These are phyloP conservation scores for Netelia virgata DNA, from an alignment of 2,888 invertebrate species.

Conservation along the genomic window DNA sequence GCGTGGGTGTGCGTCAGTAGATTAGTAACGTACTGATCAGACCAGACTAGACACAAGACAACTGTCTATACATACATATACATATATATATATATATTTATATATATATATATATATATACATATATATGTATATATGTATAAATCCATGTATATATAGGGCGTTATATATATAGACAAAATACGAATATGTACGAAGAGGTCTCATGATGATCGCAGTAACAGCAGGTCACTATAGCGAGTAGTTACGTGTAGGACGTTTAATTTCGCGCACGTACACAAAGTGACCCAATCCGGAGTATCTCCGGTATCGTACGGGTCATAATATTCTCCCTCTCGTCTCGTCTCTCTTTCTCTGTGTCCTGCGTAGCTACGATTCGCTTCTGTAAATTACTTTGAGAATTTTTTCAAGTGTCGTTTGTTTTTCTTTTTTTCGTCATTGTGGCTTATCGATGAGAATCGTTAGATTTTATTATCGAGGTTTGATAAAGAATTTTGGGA, in stretches of 20 bases:
- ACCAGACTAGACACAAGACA: slow-evolving; percentile 57
- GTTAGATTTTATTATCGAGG: no score
- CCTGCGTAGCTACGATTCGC: slow-evolving; percentile 20
- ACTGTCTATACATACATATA: neutral
- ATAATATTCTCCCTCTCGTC: neutral
- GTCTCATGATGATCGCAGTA: slow-evolving; percentile 48
- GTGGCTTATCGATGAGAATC: no score
- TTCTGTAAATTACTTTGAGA: slow-evolving; percentile 24
- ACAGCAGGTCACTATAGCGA: slow-evolving; percentile 26
- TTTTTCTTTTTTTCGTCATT: no score
- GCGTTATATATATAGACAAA: slow-evolving; percentile 11
- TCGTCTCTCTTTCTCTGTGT: neutral
- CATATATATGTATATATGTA: neutral
- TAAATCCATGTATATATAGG: neutral
- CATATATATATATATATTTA: neutral
- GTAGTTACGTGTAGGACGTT: slow-evolving; percentile 50
- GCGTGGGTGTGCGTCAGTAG: slow-evolving; percentile 66
- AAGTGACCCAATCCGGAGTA: slow-evolving; percentile 56
- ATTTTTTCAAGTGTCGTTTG: no score
- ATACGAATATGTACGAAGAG: slow-evolving; percentile 43
- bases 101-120: neutral
- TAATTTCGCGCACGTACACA: slow-evolving; percentile 63
- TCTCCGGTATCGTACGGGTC: slow-evolving; percentile 34
- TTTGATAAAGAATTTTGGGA: no score
- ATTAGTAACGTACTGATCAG: slow-evolving; percentile 42